phyloP scores from a whole-genome alignment of 1,140 invertebrate genomes.

The Plectrocnemia conspersa region DNA sequence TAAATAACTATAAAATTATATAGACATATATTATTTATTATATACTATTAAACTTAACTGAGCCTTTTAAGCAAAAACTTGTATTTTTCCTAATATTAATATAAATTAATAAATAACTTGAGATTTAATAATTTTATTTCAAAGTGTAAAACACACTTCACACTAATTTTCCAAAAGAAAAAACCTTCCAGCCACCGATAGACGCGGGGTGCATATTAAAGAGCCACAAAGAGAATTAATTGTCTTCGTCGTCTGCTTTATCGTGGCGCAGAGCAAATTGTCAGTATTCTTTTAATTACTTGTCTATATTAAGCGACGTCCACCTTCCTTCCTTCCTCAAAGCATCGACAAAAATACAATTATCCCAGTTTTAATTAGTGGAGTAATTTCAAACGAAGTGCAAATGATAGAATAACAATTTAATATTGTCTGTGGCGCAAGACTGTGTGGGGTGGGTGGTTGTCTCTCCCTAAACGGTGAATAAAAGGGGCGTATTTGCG shows the following conservation, averaged over 20 bases:
- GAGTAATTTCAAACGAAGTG: constrained; percentile 33
- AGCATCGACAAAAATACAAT: constrained; percentile 29
- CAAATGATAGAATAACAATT: constrained; percentile 31
- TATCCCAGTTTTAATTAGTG: constrained; percentile 27
- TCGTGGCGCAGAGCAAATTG: constrained; percentile 13
- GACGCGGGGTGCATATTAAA: constrained; percentile 17
- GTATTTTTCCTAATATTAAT: too few species aligned
- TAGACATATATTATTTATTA: too few species aligned
- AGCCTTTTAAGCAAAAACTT: too few species aligned
- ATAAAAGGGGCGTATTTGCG: too few species aligned
- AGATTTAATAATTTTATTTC: too few species aligned
- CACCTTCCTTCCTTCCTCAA: constrained; percentile 17
- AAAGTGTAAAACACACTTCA: too few species aligned
- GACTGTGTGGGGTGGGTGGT: not conserved
- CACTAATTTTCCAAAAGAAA: too few species aligned
- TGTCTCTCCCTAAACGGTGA: too few species aligned
- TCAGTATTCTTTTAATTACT: constrained; percentile 26
- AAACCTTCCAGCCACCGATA: too few species aligned
- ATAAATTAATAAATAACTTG: too few species aligned
- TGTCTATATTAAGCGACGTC: constrained; percentile 20
- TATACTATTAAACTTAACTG: too few species aligned
- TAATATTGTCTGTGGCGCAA: constrained; percentile 24
- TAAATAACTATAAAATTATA: too few species aligned
- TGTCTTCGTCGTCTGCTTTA: constrained; percentile 6
- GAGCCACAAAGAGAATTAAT: constrained; percentile 22